These are phyloP conservation scores for Borostomias antarcticus DNA, from an alignment of 2,797 vertebrate genomes.

Conservation along the genomic window DNA sequence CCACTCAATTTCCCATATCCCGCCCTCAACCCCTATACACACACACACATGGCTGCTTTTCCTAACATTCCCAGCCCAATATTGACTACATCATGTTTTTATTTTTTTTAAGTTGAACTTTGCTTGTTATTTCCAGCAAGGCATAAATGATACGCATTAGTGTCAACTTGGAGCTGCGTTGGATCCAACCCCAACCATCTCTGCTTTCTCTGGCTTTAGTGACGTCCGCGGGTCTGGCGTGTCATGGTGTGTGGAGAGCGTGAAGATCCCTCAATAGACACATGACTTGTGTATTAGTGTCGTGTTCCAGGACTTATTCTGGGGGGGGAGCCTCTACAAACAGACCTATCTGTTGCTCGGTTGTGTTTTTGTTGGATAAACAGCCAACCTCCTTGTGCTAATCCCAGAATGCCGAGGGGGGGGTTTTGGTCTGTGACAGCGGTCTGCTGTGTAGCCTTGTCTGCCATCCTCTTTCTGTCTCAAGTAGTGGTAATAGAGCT, in stretches of 20 bases:
- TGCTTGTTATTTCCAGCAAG: neutral
- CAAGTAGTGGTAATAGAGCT: too few species aligned
- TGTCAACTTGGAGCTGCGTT: neutral
- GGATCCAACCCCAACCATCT: constrained; percentile 34
- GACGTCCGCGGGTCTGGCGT: constrained; percentile 20
- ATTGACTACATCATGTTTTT: too few species aligned
- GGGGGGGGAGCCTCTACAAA: constrained; percentile 24
- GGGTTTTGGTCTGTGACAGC: constrained; percentile 11
- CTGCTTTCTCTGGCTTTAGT: constrained; percentile 24
- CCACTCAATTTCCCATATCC: neutral
- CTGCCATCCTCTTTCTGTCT: neutral
- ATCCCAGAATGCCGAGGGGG: constrained; percentile 11
- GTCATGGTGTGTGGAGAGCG: constrained; percentile 34
- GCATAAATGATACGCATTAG: neutral
- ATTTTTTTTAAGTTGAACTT: neutral
- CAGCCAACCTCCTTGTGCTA: constrained; percentile 8
- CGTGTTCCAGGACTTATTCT: constrained; percentile 10
- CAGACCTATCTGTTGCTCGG: constrained; percentile 21
- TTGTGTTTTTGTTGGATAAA: constrained; percentile 17
- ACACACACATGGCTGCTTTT: neutral
- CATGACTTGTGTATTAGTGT: constrained; percentile 10
- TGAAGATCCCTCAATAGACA: constrained; percentile 37
- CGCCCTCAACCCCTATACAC: neutral
- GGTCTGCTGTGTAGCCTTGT: constrained; percentile 2
- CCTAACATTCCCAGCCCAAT: neutral